A percentile compares a stretch with the other conserved stretches of the same genome.
These are phyloP conservation scores for Protophormia terraenovae DNA, from an alignment of 2,888 invertebrate genomes.

Conservation along the genomic window DNA sequence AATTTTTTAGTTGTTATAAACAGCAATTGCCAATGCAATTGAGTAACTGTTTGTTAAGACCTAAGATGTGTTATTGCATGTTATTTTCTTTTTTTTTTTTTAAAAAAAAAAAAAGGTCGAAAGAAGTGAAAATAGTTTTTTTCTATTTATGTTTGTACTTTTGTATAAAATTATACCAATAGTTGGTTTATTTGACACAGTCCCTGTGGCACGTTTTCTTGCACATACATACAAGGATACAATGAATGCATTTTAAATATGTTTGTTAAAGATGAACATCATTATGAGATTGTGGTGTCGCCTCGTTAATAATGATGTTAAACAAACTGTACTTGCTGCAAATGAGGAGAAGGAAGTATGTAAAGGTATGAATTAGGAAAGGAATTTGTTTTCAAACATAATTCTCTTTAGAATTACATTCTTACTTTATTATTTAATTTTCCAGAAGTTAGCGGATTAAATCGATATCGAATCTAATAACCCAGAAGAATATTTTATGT, in stretches of 20 bases:
- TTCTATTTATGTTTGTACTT: not conserved
- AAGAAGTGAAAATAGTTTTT: constrained; percentile 20
- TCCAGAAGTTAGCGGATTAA: too few species aligned
- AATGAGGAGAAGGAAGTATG: not conserved
- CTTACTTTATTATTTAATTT: too few species aligned
- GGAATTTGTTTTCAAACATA: too few species aligned
- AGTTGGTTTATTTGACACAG: constrained; percentile 67
- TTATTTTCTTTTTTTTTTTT: too few species aligned
- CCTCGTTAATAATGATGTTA: constrained; percentile 12
- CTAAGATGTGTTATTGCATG: constrained; percentile 24
- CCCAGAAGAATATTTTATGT: too few species aligned
- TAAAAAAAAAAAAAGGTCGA: constrained; percentile 15
- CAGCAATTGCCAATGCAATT: constrained; percentile 53
- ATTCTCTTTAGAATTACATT: too few species aligned
- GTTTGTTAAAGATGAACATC: constrained; percentile 24
- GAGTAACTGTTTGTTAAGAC: constrained; percentile 34
- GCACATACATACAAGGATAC: constrained; percentile 44
- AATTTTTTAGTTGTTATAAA: constrained; percentile 42
- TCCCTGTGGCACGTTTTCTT: constrained; percentile 66
- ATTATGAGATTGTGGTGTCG: constrained; percentile 33
- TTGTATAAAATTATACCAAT: constrained; percentile 49
- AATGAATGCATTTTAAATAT: constrained; percentile 57
- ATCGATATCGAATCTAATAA: too few species aligned
- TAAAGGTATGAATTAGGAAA: not conserved
- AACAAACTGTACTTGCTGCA: constrained; percentile 7